Conservation (phyloP, 1,140 invertebrate genomes). For the Sitophilus oryzae region DNA sequence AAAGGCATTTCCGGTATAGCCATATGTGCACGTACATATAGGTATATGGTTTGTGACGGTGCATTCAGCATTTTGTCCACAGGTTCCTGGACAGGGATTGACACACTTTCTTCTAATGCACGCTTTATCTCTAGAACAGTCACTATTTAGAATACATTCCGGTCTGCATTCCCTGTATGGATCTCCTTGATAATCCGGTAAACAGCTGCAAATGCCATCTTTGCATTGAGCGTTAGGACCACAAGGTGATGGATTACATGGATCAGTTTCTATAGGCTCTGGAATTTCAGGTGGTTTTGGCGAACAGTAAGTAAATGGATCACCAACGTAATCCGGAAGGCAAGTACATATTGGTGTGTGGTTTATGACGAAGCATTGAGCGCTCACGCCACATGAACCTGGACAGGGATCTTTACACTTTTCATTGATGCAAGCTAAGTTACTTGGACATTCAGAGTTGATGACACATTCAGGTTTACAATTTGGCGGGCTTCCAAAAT, state of each 20-base stretch:
- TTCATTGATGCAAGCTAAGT: conserved; percentile 60
- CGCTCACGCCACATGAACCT: conserved; percentile 60
- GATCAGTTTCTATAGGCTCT: conserved; percentile 48
- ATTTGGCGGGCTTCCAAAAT: conserved; percentile 63
- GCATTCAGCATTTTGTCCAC: conserved; percentile 67
- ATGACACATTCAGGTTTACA: conserved; percentile 69
- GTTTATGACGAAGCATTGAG: conserved; percentile 51
- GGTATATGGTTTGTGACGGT: conserved; percentile 69
- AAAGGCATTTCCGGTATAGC: conserved; percentile 66
- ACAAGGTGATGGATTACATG: conserved; percentile 71
- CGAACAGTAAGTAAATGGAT: conserved; percentile 55
- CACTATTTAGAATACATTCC: conserved; percentile 66
- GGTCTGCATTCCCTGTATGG: conserved; percentile 57
- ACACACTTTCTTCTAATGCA: conserved; percentile 65
- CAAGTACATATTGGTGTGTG: conserved; percentile 53
- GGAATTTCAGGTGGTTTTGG: conserved; percentile 47
- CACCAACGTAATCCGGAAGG: conserved; percentile 52
- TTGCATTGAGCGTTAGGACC: conserved; percentile 72
- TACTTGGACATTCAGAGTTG: conserved; percentile 61
- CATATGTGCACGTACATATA: conserved; percentile 62
- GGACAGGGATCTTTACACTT: conserved; percentile 65
- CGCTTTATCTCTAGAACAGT: conserved; percentile 64
- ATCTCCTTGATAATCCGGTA: conserved; percentile 60
- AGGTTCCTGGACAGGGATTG: conserved; percentile 64
- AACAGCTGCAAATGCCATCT: conserved; percentile 57